Conservation (phyloP, 2,113 vertebrate genomes). For the Misgurnus mizolepis region DNA sequence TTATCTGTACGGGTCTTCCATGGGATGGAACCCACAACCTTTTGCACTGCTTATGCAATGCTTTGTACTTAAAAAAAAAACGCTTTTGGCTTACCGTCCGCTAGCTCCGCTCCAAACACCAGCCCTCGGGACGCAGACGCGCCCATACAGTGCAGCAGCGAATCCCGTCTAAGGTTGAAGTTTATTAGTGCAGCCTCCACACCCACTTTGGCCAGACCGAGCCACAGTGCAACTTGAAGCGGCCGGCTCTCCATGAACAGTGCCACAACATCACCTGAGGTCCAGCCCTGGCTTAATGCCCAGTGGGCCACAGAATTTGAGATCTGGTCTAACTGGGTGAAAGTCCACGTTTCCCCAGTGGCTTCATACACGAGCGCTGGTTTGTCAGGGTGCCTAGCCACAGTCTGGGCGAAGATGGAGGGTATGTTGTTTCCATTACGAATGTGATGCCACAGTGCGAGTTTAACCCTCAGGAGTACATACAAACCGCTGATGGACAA, state of each 20-base stretch:
- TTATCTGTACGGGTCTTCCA: no score
- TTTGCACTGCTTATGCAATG: no score
- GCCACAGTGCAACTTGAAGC: conserved; percentile 86
- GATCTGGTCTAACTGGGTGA: conserved; percentile 77
- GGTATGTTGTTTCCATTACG: conserved; percentile 76
- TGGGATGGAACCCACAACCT: no score
- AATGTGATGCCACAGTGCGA: conserved; percentile 75
- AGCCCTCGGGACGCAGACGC: conserved; percentile 79
- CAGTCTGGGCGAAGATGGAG: conserved; percentile 79
- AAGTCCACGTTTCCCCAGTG: conserved; percentile 82
- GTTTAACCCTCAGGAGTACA: conserved; percentile 82
- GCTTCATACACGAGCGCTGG: conserved; percentile 83
- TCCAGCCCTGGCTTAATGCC: conserved; percentile 76
- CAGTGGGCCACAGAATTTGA: conserved; percentile 81
- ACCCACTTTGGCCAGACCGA: conserved; percentile 85
- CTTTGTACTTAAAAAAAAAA: no score
- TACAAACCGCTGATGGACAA: conserved; percentile 78
- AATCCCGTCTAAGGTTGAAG: conserved; percentile 82
- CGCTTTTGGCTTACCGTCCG: conserved; percentile 70
- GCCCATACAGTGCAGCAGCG: conserved; percentile 82
- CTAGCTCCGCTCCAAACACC: conserved; percentile 84
- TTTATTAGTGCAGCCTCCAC: conserved; percentile 87
- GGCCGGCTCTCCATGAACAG: conserved; percentile 88
- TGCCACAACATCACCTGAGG: conserved; percentile 82
- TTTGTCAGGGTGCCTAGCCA: conserved; percentile 75